phyloP scores from a whole-genome alignment of 37 sponge, comb jelly and placozoan genomes.

The Beroe forskalii region DNA sequence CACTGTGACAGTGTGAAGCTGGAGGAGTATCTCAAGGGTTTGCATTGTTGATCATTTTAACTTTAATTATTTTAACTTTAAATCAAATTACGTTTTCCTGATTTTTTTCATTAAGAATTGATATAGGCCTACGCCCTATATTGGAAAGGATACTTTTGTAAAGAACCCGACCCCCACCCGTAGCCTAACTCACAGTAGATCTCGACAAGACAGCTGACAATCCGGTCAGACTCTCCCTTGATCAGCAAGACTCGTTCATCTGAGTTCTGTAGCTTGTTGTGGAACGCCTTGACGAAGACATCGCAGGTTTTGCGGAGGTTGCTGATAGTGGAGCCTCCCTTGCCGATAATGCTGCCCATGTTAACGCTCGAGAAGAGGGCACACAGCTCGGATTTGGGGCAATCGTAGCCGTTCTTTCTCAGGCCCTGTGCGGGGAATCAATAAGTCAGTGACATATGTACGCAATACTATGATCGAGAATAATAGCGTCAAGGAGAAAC shows the following conservation, averaged over 20 bases:
- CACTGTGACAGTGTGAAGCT: too few relatives aligned
- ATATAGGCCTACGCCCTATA: too few relatives aligned
- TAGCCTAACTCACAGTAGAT: background rate
- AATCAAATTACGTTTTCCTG: too few relatives aligned
- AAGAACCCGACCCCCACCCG: too few relatives aligned
- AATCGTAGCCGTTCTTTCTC: background rate
- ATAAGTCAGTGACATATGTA: too few relatives aligned
- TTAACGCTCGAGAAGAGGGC: slow-evolving; percentile 5
- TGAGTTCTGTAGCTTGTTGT: slow-evolving; percentile 26
- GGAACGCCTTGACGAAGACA: slow-evolving; percentile 40
- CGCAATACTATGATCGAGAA: too few relatives aligned
- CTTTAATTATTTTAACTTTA: too few relatives aligned
- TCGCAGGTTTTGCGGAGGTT: background rate
- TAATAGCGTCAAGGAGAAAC: too few relatives aligned
- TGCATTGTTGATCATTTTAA: too few relatives aligned
- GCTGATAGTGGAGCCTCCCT: slow-evolving; percentile 29
- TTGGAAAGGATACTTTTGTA: too few relatives aligned
- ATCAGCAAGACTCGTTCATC: slow-evolving; percentile 45
- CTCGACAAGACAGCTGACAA: background rate
- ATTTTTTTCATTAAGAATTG: too few relatives aligned
- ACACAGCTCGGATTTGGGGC: slow-evolving; percentile 23
- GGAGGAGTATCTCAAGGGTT: too few relatives aligned
- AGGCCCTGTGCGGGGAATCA: slow-evolving; percentile 1
- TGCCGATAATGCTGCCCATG: slow-evolving; percentile 59
- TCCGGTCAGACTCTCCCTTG: slow-evolving; percentile 14